These are phyloP conservation scores for Mesembrinibis cayennensis DNA, from an alignment of 2,113 vertebrate genomes.

Conservation along the genomic window DNA sequence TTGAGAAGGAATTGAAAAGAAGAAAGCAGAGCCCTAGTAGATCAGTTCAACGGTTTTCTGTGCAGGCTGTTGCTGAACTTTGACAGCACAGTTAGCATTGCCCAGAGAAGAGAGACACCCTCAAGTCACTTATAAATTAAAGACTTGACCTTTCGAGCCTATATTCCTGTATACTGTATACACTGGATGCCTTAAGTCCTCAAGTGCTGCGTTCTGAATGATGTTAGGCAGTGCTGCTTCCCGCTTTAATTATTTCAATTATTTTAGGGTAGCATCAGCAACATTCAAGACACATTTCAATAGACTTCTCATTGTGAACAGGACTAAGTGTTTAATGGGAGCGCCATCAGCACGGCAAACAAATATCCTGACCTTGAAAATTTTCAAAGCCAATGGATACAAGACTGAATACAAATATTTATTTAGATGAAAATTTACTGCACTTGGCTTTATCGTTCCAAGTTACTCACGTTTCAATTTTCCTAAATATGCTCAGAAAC, in stretches of 20 bases:
- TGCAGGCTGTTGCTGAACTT: conserved; percentile 31
- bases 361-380: conserved; percentile 71
- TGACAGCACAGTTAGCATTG: conserved; percentile 6
- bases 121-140: conserved; percentile 50
- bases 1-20: conserved; percentile 35
- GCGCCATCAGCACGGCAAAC: conserved; percentile 12
- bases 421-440: conserved; percentile 68
- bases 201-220: neutral
- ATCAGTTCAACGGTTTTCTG: neutral
- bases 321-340: conserved; percentile 33
- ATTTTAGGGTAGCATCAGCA: conserved; percentile 13
- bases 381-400: conserved; percentile 15
- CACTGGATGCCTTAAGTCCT: neutral
- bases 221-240: neutral
- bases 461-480: conserved; percentile 70
- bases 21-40: neutral
- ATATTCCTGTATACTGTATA: neutral
- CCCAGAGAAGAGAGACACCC: conserved; percentile 11
- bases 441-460: conserved; percentile 65
- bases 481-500: conserved; percentile 69
- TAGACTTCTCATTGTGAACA: neutral
- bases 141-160: conserved; percentile 10
- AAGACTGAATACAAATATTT: conserved; percentile 69
- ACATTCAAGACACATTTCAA: neutral
- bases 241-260: conserved; percentile 28